Conservation (phyloP, 2,888 invertebrate genomes). For the Anarsia innoxiella region DNA sequence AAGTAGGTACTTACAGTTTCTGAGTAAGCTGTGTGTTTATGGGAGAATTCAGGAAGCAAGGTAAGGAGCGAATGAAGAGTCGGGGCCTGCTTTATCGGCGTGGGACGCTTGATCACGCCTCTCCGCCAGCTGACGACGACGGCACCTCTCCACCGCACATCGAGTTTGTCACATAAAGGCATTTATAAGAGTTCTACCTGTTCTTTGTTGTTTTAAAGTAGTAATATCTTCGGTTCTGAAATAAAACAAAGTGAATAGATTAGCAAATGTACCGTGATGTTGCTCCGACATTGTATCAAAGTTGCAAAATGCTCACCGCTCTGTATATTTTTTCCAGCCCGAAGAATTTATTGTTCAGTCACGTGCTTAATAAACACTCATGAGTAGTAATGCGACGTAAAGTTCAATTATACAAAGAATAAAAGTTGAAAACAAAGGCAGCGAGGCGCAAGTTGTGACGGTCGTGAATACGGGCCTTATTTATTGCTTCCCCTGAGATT, state of each 20-base stretch:
- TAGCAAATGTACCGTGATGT: too few relatives aligned
- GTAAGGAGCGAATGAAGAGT: not conserved
- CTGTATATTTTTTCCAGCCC: too few relatives aligned
- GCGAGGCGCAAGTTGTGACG: slow-evolving; percentile 35
- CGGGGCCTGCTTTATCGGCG: slow-evolving; percentile 2
- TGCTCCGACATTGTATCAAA: too few relatives aligned
- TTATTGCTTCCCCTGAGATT: slow-evolving; percentile 8
- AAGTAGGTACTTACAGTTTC: too few relatives aligned
- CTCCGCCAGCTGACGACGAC: slow-evolving; percentile 29
- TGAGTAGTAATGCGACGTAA: slow-evolving; percentile 9
- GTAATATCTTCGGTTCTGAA: too few relatives aligned
- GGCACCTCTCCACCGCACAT: slow-evolving; percentile 33
- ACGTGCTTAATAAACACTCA: not conserved
- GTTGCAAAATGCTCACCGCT: too few relatives aligned
- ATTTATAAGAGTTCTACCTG: too few relatives aligned
- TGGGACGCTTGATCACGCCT: slow-evolving; percentile 28
- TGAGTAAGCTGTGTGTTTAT: not conserved
- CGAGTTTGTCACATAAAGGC: slow-evolving; percentile 11
- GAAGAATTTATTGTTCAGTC: too few relatives aligned
- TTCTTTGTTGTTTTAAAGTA: too few relatives aligned
- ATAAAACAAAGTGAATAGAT: too few relatives aligned
- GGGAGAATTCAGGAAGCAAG: not conserved
- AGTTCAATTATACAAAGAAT: slow-evolving; percentile 40
- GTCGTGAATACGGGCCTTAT: slow-evolving; percentile 17
- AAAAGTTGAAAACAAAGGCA: slow-evolving; percentile 43